Conservation (phyloP, 1,140 invertebrate species). For the Arctopsyche grandis region DNA sequence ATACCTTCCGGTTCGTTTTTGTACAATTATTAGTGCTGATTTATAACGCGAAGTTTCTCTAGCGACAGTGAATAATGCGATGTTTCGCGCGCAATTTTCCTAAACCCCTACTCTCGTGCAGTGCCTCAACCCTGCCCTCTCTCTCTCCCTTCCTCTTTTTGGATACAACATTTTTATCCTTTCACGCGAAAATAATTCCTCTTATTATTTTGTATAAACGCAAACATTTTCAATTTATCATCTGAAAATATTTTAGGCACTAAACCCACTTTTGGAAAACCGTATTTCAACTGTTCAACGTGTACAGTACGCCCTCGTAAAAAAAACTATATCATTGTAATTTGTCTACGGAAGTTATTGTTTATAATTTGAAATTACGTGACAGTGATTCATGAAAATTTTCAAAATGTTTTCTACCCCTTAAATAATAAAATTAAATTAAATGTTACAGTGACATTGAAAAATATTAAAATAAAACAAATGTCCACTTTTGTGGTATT, state of each 20-base stretch:
- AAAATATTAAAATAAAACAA: too few species aligned
- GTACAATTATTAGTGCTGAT: constrained; percentile 32
- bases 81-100: constrained; percentile 29
- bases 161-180: constrained; percentile 26
- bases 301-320: too few species aligned
- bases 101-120: not conserved
- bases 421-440: too few species aligned
- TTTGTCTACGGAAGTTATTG: too few species aligned
- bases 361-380: too few species aligned
- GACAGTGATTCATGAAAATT: too few species aligned
- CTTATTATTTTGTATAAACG: constrained; percentile 26
- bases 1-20: constrained; percentile 32
- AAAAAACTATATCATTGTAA: too few species aligned
- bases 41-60: constrained; percentile 27
- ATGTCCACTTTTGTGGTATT: too few species aligned
- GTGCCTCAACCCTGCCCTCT: not conserved
- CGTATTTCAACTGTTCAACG: too few species aligned
- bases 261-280: not conserved
- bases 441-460: too few species aligned
- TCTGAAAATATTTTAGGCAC: constrained; percentile 17
- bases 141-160: not conserved
- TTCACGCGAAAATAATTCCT: constrained; percentile 29
- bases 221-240: constrained; percentile 26
- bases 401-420: too few species aligned
- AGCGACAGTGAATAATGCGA: constrained; percentile 29